Conservation (phyloP, 1,140 invertebrate genomes). For the Trinorchestia longiramus region DNA sequence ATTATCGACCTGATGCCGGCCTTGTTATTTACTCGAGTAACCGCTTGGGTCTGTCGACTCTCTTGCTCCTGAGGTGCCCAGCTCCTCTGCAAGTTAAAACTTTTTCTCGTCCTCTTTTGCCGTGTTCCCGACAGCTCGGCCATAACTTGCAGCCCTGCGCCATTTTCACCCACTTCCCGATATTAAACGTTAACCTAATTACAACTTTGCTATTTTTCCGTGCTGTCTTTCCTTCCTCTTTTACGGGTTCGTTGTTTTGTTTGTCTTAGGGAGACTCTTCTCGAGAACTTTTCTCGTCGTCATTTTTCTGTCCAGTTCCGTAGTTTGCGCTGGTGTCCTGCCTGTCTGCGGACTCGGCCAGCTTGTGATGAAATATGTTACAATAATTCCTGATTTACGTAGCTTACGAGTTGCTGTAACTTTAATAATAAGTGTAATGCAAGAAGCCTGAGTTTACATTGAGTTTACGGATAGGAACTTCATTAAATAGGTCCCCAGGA, state of each 20-base stretch:
- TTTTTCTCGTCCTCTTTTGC: constrained; percentile 17
- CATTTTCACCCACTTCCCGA: constrained; percentile 43
- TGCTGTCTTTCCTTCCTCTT: constrained; percentile 5
- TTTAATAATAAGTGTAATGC: neutral
- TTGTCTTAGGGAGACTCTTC: constrained; percentile 18
- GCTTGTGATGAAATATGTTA: neutral
- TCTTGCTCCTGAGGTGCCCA: neutral
- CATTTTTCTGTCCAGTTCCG: neutral
- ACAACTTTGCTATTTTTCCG: constrained; percentile 35
- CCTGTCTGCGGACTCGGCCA: neutral
- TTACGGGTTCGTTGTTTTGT: neutral
- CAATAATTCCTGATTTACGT: neutral
- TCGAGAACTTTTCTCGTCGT: neutral
- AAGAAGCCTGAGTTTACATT: neutral
- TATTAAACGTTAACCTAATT: constrained; percentile 54
- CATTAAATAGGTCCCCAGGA: neutral
- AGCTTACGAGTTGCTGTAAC: neutral
- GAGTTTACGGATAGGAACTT: neutral
- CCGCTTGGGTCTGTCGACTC: constrained; percentile 3
- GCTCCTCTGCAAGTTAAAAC: constrained; percentile 43
- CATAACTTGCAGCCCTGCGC: constrained; percentile 25
- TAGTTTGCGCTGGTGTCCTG: neutral
- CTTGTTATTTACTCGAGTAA: constrained; percentile 9
- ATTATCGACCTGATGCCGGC: neutral
- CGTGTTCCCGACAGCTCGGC: constrained; percentile 26